Conservation (phyloP, 2,888 invertebrate species). For the Lasiommata megera region DNA sequence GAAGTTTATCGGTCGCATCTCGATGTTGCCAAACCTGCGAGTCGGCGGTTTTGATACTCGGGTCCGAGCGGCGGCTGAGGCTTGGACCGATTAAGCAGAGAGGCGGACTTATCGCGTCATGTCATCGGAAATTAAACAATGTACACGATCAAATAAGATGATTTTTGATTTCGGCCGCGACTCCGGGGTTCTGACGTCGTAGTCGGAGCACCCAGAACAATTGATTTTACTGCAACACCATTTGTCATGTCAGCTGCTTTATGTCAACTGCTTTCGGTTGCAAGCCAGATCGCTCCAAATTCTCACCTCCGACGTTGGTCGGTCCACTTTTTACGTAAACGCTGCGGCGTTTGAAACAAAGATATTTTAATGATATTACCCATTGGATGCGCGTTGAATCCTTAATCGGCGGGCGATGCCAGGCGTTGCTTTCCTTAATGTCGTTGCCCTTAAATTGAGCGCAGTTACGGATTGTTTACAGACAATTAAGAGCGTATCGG, state of each 20-base stretch:
- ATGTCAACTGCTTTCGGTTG: conserved; percentile 50
- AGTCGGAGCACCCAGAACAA: conserved; percentile 31
- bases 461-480: conserved; percentile 73
- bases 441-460: conserved; percentile 77
- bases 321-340: conserved; percentile 63
- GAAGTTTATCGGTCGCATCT: conserved; percentile 77
- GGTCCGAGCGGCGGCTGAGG: conserved; percentile 49
- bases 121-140: conserved; percentile 77
- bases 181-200: conserved; percentile 15
- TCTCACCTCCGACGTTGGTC: conserved; percentile 71
- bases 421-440: conserved; percentile 58
- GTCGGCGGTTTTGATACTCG: conserved; percentile 67
- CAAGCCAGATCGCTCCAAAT: conserved; percentile 59
- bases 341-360: conserved; percentile 74
- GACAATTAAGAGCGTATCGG: conserved; percentile 70
- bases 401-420: conserved; percentile 68
- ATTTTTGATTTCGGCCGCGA: conserved; percentile 57
- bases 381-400: conserved; percentile 75
- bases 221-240: conserved; percentile 42
- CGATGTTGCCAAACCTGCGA: conserved; percentile 75
- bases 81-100: conserved; percentile 50
- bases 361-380: conserved; percentile 81
- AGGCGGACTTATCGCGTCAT: conserved; percentile 66
- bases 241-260: conserved; percentile 34
- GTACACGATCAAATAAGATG: conserved; percentile 71